Conservation (phyloP, 2,797 vertebrate species). For the Antennarius maculatus region DNA sequence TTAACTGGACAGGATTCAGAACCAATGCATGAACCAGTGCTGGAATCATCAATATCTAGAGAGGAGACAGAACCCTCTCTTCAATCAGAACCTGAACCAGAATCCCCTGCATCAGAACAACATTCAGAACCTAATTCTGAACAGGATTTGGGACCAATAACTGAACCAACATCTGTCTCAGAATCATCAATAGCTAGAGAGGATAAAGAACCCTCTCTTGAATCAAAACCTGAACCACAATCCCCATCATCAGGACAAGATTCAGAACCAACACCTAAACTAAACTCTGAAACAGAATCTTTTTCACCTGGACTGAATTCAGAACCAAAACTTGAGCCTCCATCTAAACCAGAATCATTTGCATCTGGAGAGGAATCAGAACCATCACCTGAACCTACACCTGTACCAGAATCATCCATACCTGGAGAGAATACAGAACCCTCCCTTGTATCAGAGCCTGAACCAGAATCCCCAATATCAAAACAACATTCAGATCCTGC, state of each 20-base stretch:
- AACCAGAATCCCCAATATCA: neutral
- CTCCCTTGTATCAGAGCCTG: neutral
- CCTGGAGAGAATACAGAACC: neutral
- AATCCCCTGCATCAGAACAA: neutral
- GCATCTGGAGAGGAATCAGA: neutral
- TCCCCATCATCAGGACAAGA: neutral
- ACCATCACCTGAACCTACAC: no score
- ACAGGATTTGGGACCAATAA: neutral
- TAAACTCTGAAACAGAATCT: no score
- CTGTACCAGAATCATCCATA: neutral
- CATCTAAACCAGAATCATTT: no score
- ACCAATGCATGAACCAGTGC: neutral
- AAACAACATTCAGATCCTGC: fast-evolving
- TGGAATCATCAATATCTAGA: neutral
- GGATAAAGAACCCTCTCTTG: neutral
- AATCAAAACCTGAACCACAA: neutral
- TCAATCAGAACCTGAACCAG: neutral
- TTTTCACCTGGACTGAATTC: no score
- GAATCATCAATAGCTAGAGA: neutral
- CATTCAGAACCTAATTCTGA: neutral
- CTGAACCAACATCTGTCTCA: neutral
- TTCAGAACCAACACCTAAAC: no score
- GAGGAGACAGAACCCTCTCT: no score
- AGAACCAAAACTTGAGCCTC: no score
- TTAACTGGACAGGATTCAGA: neutral